Conservation (phyloP, 2,113 vertebrate species). For the Ifrita kowaldi region DNA sequence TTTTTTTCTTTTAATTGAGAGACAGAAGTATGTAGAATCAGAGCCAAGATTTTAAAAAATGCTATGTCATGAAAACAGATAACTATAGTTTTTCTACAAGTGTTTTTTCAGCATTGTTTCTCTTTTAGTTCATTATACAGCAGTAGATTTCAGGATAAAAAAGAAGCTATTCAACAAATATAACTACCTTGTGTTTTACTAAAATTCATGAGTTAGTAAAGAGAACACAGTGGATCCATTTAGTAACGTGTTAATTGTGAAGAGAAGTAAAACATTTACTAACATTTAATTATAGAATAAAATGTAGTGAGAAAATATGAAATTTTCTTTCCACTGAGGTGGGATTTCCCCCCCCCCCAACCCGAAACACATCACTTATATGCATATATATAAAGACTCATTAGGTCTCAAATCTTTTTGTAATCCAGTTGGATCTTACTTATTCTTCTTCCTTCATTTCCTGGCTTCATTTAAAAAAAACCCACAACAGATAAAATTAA, state of each 20-base stretch:
- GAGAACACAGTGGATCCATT: neutral
- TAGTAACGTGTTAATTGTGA: neutral
- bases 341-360: rapidly evolving
- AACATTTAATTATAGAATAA: neutral
- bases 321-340: neutral
- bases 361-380: neutral
- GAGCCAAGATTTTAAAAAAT: neutral
- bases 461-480: neutral
- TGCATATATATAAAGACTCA: neutral
- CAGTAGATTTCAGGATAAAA: neutral
- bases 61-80: neutral
- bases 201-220: neutral
- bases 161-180: neutral
- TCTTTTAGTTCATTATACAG: neutral
- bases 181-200: neutral
- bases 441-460: neutral
- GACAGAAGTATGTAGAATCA: neutral
- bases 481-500: neutral
- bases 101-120: neutral
- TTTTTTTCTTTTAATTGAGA: neutral
- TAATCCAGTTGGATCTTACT: neutral
- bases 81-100: neutral
- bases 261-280: neutral
- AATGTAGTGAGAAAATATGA: neutral
- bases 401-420: neutral